Evolutionary conservation across 2,888 invertebrate genomes (phyloP), one percentile per base, ranked within the genome.

Genomic region (Megamerina dolium): DNA sequence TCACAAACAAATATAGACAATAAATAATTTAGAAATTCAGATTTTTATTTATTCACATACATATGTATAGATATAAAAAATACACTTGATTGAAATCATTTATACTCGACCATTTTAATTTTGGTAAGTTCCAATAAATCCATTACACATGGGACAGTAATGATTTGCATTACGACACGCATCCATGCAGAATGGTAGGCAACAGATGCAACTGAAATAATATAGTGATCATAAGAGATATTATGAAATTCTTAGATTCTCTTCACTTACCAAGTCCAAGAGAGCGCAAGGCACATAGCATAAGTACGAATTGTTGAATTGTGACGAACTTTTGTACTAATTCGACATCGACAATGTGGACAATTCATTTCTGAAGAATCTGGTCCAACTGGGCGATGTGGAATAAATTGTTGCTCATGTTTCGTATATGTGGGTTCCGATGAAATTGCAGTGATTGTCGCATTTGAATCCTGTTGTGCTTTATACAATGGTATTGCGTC

Each of bases 181-280:
- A 30, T 53, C 38, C 52, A 55, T 51, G 18, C 55, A 55, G 27
- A 53, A 55, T 9, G 55, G 55, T 5, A 55, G 14, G 29, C 49
- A 53, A 17, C 55, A 55, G n/a, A n/a, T n/a, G 13, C 52, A 55
- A 27, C 49, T 23, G 10, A 23, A 23, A 23, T 23, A 23, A 23
- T 6, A 23, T 10, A 23, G 6, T 23, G 6, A 8, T 23, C 8
- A 14, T n/a, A n/a, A 8, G 13, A 14, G 31, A 10, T 31, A 31
- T 31, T 31, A 14, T 14, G 6, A 14, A 31, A 10, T 9, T 14
- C 8, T 9, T 31, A 31, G 31, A 14, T 13, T 14, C 6, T 8
- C 5, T 14, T 5, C 5, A 10, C 31, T 23, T 23, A 23, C 23
- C 23, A 23, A 8, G 23, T 23, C 6, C 23, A 46, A 5, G 44